These are phyloP conservation scores for Melanchra persicariae DNA, from an alignment of 2,888 invertebrate species.

Conservation along the genomic window DNA sequence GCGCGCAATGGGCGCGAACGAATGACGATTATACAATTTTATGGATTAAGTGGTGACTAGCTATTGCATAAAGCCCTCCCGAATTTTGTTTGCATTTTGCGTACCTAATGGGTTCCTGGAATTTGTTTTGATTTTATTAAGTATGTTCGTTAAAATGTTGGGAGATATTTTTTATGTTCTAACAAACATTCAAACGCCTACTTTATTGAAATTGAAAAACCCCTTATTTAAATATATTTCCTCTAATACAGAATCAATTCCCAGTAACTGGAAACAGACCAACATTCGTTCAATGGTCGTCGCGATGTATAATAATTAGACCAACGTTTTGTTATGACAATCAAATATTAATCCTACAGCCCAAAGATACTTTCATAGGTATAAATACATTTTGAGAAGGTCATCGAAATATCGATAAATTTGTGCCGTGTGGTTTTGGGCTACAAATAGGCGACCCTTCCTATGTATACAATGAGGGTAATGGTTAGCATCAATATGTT, in stretches of 20 bases:
- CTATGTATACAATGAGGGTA: neutral
- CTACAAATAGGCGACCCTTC: slow-evolving; percentile 1
- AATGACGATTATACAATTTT: slow-evolving; percentile 66
- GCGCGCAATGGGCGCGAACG: slow-evolving; percentile 64
- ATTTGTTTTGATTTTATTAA: slow-evolving; percentile 12
- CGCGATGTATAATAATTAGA: slow-evolving; percentile 4
- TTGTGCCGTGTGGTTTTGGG: slow-evolving; percentile 4
- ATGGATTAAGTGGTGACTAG: slow-evolving; percentile 58
- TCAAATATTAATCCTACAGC: neutral
- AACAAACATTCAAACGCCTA: neutral
- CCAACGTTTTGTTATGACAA: neutral
- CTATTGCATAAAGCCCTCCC: slow-evolving; percentile 49
- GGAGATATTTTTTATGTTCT: neutral
- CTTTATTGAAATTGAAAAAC: neutral
- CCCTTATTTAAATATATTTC: too few species aligned
- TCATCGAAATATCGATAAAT: slow-evolving; percentile 15
- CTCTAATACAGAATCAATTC: too few species aligned
- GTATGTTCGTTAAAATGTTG: neutral
- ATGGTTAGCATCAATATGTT: neutral
- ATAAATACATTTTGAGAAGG: neutral
- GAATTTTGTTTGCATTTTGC: slow-evolving; percentile 53
- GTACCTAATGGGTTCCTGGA: slow-evolving; percentile 24
- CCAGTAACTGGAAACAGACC: too few species aligned
- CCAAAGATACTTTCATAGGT: neutral
- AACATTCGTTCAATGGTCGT: too few species aligned